Evolutionary conservation across 92 coral and sea anemone species (phyloP).

Genomic region (Porites cylindrica): DNA sequence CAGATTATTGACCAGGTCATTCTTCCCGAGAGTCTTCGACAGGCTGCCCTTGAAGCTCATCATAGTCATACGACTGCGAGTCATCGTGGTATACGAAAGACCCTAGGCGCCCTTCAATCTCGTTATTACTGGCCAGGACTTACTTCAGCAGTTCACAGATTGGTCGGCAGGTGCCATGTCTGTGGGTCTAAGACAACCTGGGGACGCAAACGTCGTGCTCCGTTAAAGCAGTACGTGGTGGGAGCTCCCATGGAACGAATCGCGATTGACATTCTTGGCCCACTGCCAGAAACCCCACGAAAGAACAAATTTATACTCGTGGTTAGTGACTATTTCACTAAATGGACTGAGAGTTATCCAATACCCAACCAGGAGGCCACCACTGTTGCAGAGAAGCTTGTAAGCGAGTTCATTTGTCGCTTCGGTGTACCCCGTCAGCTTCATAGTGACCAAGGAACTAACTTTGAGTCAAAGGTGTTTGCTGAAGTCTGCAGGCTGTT

Average conservation of each 20-base stretch:
- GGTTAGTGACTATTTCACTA: not conserved
- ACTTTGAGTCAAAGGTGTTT: too few relatives aligned
- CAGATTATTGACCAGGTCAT: too few relatives aligned
- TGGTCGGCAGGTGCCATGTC: slow-evolving; percentile 39
- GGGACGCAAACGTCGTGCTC: slow-evolving; percentile 39
- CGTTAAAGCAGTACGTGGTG: not conserved
- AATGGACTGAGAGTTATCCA: not conserved
- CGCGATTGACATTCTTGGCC: not conserved
- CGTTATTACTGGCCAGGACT: slow-evolving; percentile 61
- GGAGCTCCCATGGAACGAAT: not conserved
- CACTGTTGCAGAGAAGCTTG: too few relatives aligned
- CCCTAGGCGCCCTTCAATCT: slow-evolving; percentile 19
- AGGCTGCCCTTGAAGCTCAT: not conserved
- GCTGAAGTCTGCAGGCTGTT: too few relatives aligned
- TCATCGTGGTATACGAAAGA: not conserved
- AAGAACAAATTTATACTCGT: not conserved
- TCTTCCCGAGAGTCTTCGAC: too few relatives aligned
- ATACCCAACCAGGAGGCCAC: too few relatives aligned
- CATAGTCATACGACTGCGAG: not conserved
- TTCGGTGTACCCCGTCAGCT: too few relatives aligned
- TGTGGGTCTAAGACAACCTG: slow-evolving; percentile 39
- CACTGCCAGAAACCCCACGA: not conserved
- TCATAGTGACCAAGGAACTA: too few relatives aligned
- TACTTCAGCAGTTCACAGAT: slow-evolving; percentile 21
- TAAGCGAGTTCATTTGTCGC: too few relatives aligned